phyloP scores from a whole-genome alignment of 2,113 vertebrate genomes.

The Lepus europaeus region DNA sequence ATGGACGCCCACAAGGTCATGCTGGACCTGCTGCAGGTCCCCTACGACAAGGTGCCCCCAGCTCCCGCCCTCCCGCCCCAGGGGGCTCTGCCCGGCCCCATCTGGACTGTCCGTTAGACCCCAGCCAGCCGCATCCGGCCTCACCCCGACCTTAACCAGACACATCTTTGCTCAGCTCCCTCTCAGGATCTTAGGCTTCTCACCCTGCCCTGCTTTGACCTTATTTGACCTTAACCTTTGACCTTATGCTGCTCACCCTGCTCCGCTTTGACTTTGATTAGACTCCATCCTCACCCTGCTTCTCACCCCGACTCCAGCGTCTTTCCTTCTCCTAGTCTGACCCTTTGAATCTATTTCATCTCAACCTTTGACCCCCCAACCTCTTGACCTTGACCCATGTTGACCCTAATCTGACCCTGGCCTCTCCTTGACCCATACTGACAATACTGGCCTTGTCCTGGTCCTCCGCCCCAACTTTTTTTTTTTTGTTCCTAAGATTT shows the following conservation, averaged over 20 bases:
- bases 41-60: constrained; percentile 94
- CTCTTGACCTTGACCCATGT: background rate
- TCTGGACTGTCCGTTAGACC: background rate
- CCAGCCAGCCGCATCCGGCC: background rate
- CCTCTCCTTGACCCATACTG: background rate
- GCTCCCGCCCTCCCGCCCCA: background rate
- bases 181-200: no score
- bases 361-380: background rate
- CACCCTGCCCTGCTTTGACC: no score
- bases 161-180: no score
- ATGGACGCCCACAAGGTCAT: constrained; percentile 99
- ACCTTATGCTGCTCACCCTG: background rate
- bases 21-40: constrained; percentile 97
- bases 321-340: background rate
- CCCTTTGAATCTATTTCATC: background rate
- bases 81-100: background rate
- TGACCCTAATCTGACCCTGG: background rate
- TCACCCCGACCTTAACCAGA: background rate
- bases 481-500: no score
- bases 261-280: background rate
- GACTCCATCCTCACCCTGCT: no score
- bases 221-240: background rate
- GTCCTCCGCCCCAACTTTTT: no score
- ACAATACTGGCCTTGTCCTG: background rate
- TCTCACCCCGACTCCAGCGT: background rate